Conservation (phyloP, 23 tunicate species). For the Ciona savignyi region DNA sequence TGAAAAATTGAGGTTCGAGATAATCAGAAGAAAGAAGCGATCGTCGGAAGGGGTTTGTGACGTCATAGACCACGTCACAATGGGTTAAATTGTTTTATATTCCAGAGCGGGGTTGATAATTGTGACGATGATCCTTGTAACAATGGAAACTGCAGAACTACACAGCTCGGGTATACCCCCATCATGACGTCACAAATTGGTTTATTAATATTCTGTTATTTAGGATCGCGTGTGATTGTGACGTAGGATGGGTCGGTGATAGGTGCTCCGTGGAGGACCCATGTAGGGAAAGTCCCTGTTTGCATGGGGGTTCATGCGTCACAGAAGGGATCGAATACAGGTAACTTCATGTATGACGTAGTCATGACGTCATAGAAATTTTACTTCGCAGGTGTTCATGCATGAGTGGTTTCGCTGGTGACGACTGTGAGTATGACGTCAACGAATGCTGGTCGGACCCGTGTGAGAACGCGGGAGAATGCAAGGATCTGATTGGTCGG, state of each 20-base stretch:
- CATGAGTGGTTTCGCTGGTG: slow-evolving; percentile 9
- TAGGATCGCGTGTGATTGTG: slow-evolving; percentile 3
- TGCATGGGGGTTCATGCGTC: slow-evolving; percentile 13
- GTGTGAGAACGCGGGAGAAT: slow-evolving; percentile 11
- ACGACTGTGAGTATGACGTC: slow-evolving; percentile 7
- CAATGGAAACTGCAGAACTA: background rate
- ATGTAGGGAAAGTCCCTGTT: slow-evolving; percentile 5
- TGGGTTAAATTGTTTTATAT: too few relatives aligned
- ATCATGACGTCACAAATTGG: background rate
- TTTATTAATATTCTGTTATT: too few relatives aligned
- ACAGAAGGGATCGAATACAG: background rate
- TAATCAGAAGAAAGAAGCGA: background rate
- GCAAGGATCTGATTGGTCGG: slow-evolving; percentile 9
- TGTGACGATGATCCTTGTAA: background rate
- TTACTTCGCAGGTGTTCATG: slow-evolving; percentile 14
- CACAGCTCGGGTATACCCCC: background rate
- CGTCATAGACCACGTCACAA: background rate
- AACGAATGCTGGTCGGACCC: slow-evolving; percentile 27
- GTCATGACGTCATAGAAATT: background rate
- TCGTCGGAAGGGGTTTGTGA: background rate
- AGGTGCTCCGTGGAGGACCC: slow-evolving; percentile 4
- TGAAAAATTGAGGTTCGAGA: background rate
- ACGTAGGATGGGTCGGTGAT: slow-evolving; percentile 4
- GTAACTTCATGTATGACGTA: slow-evolving; percentile 3
- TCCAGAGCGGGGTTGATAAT: background rate